Percentiles rank a stretch among this genome's conserved stretches.
These are phyloP conservation scores for Camponotus vicinus DNA, from an alignment of 1,140 invertebrate species.

Conservation along the genomic window DNA sequence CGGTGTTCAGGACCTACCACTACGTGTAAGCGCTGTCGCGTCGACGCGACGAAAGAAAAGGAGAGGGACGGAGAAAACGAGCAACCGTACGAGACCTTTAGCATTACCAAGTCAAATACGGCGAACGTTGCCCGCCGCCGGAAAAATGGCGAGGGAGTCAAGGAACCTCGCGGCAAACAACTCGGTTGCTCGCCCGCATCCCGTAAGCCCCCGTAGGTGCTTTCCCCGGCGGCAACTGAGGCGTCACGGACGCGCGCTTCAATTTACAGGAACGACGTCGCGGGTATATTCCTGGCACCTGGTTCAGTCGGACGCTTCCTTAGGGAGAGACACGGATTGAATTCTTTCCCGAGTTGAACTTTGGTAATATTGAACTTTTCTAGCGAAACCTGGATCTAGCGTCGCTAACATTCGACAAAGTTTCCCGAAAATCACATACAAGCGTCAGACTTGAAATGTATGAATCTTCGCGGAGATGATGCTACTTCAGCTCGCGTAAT, in stretches of 20 bases:
- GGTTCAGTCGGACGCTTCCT: constrained; percentile 51
- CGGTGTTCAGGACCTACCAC: constrained; percentile 72
- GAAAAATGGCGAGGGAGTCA: constrained; percentile 83
- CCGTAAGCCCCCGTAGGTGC: neutral
- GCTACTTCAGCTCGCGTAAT: neutral
- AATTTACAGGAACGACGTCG: constrained; percentile 73
- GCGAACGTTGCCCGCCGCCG: constrained; percentile 73
- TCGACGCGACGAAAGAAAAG: constrained; percentile 17
- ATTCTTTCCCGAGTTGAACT: constrained; percentile 22
- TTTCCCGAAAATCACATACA: neutral
- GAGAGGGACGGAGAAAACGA: constrained; percentile 51
- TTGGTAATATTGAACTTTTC: constrained; percentile 5
- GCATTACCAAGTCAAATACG: constrained; percentile 86
- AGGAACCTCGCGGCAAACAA: constrained; percentile 76
- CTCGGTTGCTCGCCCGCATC: constrained; percentile 36
- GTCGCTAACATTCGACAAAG: constrained; percentile 26
- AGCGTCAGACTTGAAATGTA: neutral
- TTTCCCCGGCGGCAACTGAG: constrained; percentile 23
- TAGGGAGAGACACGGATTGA: constrained; percentile 52
- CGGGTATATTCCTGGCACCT: constrained; percentile 75
- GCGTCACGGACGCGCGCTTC: constrained; percentile 49
- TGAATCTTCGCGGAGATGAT: neutral
- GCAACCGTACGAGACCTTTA: constrained; percentile 79
- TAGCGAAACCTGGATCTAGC: neutral
- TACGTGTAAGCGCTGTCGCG: constrained; percentile 64